Conservation (phyloP, 1,140 invertebrate species). For the Drosophila aff. region DNA sequence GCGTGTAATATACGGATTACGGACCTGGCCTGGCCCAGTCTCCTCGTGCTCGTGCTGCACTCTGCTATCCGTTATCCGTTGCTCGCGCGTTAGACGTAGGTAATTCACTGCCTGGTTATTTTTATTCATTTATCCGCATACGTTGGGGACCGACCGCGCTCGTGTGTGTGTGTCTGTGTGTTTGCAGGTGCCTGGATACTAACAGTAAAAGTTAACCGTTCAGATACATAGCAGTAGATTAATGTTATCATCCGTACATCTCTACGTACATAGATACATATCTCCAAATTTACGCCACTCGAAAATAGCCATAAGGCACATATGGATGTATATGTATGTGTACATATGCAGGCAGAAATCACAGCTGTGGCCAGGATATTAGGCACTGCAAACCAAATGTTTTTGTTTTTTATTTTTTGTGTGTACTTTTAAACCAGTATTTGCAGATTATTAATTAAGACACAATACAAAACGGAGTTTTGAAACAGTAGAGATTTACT, state of each 20-base stretch:
- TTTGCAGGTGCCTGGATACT: slow-evolving; percentile 15
- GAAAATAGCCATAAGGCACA: slow-evolving; percentile 56
- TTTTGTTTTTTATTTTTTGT: slow-evolving; percentile 7
- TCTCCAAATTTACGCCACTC: slow-evolving; percentile 56
- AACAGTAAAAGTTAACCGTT: background rate
- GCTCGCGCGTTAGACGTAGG: slow-evolving; percentile 71
- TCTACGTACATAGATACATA: slow-evolving; percentile 11
- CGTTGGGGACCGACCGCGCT: slow-evolving; percentile 1
- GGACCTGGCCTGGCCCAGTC: slow-evolving; percentile 65
- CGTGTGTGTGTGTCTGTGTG: background rate
- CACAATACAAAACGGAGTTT: background rate
- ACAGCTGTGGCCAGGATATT: slow-evolving; percentile 18
- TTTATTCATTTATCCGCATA: slow-evolving; percentile 24
- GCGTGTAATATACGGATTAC: slow-evolving; percentile 68
- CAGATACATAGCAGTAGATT: background rate
- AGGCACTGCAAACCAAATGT: slow-evolving; percentile 4
- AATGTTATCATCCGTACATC: slow-evolving; percentile 7
- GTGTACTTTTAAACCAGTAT: background rate
- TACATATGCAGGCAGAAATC: slow-evolving; percentile 18
- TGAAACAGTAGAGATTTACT: background rate
- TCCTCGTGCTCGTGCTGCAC: slow-evolving; percentile 79
- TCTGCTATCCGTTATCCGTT: slow-evolving; percentile 74
- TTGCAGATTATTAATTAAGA: background rate
- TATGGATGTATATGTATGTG: slow-evolving; percentile 5
- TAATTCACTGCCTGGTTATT: slow-evolving; percentile 52